Evolutionary conservation across 2,797 vertebrate species (phyloP), one percentile per base, ranked within the genome.

Genomic region (Trematomus bernacchii): DNA sequence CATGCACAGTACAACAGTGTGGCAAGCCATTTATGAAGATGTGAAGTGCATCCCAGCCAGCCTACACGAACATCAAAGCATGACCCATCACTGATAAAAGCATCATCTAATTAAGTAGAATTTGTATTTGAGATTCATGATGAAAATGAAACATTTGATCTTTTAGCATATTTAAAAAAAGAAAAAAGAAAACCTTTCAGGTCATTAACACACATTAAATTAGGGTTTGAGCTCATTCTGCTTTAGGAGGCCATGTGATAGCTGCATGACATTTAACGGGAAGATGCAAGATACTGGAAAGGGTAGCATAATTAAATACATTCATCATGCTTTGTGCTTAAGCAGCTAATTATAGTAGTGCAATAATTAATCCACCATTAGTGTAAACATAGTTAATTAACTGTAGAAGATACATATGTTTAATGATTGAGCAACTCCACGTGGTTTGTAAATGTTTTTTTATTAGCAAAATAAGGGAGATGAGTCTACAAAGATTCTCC

Each of bases 391-490:
- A 50, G 30, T 66, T 69, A 10, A 52, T 60, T 54, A 43, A 11
- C 18, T 12, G 21, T 11, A 50, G 14, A 21, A 19, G n/a, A 37
- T 12, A 18, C 1, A 66, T 43, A 40, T 23, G 7, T 16, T 58
- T 13, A 71, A 69, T 33, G 47, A 85, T 2, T 64, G 11, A 48
- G 40, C 27, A n/a, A 68, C 47, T 54, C 47, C 30, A 23, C 7
- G 11, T 82, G 80, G 73, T 93, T 94, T 92, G 93, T 90, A 94
- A 92, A 93, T 92, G 90, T 16, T 89, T 95, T 96, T 96, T 96
- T 95, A 96, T 95, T 96, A 96, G 93, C 95, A 96, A 96, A 96
- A 96, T 96, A 95, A 94, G 93, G 88, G 91, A 94, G 92, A 95
- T 93, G 92, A 93, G 91, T 94, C 91, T 95, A 95, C 93, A 95